Evolutionary conservation across 2,888 invertebrate genomes (phyloP), one percentile per base, ranked within the genome.

Genomic region (Seira sanloemensis): DNA sequence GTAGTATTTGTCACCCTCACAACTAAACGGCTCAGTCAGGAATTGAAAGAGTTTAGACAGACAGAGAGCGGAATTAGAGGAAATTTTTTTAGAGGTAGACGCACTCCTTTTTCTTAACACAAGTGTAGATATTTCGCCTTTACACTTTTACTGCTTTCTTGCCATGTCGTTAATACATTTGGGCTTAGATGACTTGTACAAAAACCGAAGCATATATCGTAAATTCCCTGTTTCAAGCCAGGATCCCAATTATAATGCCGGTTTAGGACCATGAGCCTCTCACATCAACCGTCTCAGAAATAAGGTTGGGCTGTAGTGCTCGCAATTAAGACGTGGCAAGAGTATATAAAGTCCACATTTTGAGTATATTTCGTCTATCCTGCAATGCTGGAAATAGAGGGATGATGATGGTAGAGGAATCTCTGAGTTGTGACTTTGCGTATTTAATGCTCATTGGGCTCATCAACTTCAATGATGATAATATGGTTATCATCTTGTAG

Each of bases 1-100:
- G 62, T 62, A 21, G 21, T 23, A 62, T 62, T 62, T 62, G 62
- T 62, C 62, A 62, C 62, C 62, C 62, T 62, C 62, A 62, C 62
- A 62, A 62, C 19, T 62, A 62, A 62, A 62, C 62, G 62, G 62
- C 62, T 16, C 50, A 7, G 50, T n/a, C 62, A 62, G 19, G 62
- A 62, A 62, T 19, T 62, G 23, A 62, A 62, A 23, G 62, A 62
- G 50, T 50, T n/a, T 50, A 50, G 62, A 23, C 62, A 62, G 62
- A 62, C 16, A 58, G 58, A 37, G 9, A 58, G 62, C 19, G 62
- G 62, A 62, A 62, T 62, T 62, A 62, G 62, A 62, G 23, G 62
- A 62, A 62, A 62, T 62, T 21, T 62, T 37, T 37, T 62, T 21
- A 5, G 62, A 62, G 62, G 62, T 62, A 62, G 62, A 62, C 62